These are phyloP conservation scores for Sinocyclocheilus anophthalmus DNA, from an alignment of 2,113 vertebrate species.

Conservation along the genomic window DNA sequence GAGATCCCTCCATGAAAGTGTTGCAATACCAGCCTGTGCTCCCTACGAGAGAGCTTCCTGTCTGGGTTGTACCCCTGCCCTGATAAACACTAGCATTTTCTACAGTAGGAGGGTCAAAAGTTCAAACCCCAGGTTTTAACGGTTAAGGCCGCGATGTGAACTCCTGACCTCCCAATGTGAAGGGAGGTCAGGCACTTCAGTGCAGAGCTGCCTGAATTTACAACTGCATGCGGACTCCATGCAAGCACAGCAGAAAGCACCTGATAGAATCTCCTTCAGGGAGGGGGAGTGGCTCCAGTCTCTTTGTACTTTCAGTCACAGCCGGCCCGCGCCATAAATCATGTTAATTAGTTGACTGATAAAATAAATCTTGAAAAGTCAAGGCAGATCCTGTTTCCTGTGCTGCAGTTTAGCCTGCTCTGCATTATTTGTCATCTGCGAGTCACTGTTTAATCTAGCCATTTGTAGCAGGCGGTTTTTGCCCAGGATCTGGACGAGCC, in stretches of 20 bases:
- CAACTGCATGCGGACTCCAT: slow-evolving; percentile 79
- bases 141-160: slow-evolving; percentile 76
- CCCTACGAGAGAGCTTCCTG: background rate
- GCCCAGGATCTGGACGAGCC: slow-evolving; percentile 61
- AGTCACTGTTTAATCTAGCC: slow-evolving; percentile 77
- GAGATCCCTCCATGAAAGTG: background rate
- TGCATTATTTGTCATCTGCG: slow-evolving; percentile 73
- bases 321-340: slow-evolving; percentile 77
- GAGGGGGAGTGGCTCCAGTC: slow-evolving; percentile 64
- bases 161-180: slow-evolving; percentile 74
- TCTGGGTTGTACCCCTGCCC: slow-evolving; percentile 56
- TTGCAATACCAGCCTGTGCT: slow-evolving; percentile 52
- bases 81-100: slow-evolving; percentile 70
- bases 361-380: slow-evolving; percentile 79
- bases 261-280: slow-evolving; percentile 81
- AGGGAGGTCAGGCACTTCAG: slow-evolving; percentile 65
- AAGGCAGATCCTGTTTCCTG: slow-evolving; percentile 69
- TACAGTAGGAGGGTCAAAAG: slow-evolving; percentile 77
- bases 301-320: slow-evolving; percentile 80
- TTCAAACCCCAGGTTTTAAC: slow-evolving; percentile 76
- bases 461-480: slow-evolving; percentile 72
- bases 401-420: slow-evolving; percentile 69
- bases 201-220: slow-evolving; percentile 79
- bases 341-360: slow-evolving; percentile 83
- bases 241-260: slow-evolving; percentile 82